Evolutionary conservation across 2,888 invertebrate genomes (phyloP).

Genomic region (Nymphalis polychloros): DNA sequence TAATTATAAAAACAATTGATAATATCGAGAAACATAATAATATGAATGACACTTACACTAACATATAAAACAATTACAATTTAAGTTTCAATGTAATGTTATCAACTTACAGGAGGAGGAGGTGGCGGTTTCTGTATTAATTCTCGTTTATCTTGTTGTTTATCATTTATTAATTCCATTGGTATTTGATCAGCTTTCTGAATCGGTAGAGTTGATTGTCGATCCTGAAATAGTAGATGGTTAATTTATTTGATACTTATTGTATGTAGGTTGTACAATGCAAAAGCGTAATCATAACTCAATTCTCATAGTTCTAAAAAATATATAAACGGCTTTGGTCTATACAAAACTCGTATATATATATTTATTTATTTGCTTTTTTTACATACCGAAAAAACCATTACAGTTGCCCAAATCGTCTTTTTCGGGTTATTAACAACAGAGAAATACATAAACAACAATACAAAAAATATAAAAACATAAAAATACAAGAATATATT

Average conservation of each 20-base stretch:
- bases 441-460: too few species aligned
- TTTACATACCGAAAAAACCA: too few species aligned
- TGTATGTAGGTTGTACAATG: too few species aligned
- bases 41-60: neutral
- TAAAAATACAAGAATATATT: too few species aligned
- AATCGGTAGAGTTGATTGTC: conserved; percentile 64
- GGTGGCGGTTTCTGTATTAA: conserved; percentile 77
- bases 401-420: too few species aligned
- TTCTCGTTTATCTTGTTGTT: conserved; percentile 43
- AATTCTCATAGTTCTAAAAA: too few species aligned
- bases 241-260: neutral
- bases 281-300: too few species aligned
- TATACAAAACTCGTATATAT: too few species aligned
- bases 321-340: too few species aligned
- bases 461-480: too few species aligned
- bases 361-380: too few species aligned
- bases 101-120: conserved; percentile 81
- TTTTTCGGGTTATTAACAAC: too few species aligned
- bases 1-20: neutral
- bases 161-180: conserved; percentile 45
- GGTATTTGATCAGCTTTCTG: conserved; percentile 51
- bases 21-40: neutral
- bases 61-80: neutral
- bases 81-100: neutral
- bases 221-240: conserved; percentile 56